Base-by-base conservation (phyloP, 2,888 invertebrate genomes). In the Agonopterix alstromeriana region DNA sequence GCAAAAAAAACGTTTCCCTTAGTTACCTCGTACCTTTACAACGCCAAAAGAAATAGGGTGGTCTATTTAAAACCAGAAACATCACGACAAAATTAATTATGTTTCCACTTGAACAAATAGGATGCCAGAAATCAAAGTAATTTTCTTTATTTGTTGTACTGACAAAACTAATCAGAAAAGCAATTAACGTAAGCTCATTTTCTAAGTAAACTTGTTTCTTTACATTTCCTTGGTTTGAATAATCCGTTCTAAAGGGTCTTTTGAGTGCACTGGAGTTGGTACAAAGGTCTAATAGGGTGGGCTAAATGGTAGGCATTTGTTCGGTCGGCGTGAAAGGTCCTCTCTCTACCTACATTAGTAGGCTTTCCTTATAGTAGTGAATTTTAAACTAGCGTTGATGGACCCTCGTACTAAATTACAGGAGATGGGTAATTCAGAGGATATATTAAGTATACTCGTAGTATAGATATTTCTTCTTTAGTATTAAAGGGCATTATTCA, bases 241-340 rank as follows among this genome's bases (percentile, higher is more conserved):
- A 48, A 36, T 48, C 47, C 38, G 42, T 10, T 38, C 47, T 43
- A 43, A 43, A 48, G 43, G 43, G 47, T 27, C 47, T 42, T 48
- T 48, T 43, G 41, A 48, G 42, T 46, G 42, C 35, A 45, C 44
- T 44, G 17, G 36, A 48, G 48, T 12, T 14, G 36, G 38, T 40
- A 40, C 41, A 35, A 41, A 41, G 49, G 42, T 17, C 42, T 42
- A 38, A 49, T 46, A 46, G 49, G 43, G 43, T 43, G 35, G 46
- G 14, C 36, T 43, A 46, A 49, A 49, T 49, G 43, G 40, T 35
- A 41, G 14, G 11, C 49, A 46, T 49, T 49, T 43, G 49, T 49
- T 38, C 14, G 44, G 27, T 10, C 43, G 43, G 35, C 47, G 43
- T 47, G 27, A 47, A 47, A 27, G 47, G 11, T 38, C 11, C 9